Percentiles rank a stretch among this genome's conserved stretches.
These are phyloP conservation scores for Pycnonotus jocosus DNA, from an alignment of 2,113 vertebrate genomes.

Conservation along the genomic window DNA sequence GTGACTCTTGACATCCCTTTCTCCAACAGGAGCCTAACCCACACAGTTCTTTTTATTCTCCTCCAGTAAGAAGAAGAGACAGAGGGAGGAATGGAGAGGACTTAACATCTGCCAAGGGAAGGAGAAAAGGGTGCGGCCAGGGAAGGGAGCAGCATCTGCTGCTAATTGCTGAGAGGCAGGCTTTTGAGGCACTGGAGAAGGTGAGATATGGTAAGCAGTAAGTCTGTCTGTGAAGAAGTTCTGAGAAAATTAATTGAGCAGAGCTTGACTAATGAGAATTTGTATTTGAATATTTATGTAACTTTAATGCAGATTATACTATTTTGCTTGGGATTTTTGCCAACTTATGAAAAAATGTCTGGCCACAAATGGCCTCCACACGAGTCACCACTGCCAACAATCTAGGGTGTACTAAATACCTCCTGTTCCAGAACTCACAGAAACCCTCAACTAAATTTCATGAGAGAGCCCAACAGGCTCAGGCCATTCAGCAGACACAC, in stretches of 20 bases:
- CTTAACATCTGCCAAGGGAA: background rate
- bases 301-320: background rate
- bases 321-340: background rate
- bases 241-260: background rate
- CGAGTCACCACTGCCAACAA: background rate
- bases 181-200: background rate
- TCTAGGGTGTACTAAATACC: background rate
- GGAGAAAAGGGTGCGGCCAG: background rate
- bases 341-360: background rate
- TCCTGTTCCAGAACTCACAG: background rate
- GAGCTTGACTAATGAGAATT: background rate
- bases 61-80: background rate
- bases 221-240: background rate
- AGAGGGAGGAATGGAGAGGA: background rate
- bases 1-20: background rate
- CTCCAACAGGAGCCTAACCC: fast-evolving
- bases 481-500: background rate
- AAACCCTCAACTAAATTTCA: background rate
- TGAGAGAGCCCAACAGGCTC: background rate
- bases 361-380: background rate
- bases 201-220: background rate
- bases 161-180: background rate
- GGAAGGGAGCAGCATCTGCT: background rate
- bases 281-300: background rate
- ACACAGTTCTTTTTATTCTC: background rate